These are phyloP conservation scores for Pseudochirops cupreus DNA, from an alignment of 2,797 vertebrate species.

Conservation along the genomic window DNA sequence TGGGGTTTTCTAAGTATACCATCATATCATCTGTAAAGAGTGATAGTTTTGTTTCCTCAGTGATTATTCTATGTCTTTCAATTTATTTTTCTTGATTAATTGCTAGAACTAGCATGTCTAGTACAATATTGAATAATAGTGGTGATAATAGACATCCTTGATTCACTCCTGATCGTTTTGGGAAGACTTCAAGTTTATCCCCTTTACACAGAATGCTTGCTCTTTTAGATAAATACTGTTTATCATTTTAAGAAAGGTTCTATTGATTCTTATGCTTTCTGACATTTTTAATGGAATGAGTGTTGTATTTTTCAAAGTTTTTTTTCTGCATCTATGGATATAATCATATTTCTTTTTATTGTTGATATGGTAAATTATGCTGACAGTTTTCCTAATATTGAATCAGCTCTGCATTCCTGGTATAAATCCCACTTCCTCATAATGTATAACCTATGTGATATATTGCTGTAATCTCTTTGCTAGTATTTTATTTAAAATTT, in stretches of 20 bases:
- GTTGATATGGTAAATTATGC: not conserved
- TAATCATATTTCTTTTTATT: too few relatives aligned
- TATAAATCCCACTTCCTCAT: not conserved
- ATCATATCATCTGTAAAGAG: too few relatives aligned
- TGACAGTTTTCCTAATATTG: not conserved
- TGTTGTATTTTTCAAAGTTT: not conserved
- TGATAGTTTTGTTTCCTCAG: too few relatives aligned
- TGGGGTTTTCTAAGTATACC: too few relatives aligned
- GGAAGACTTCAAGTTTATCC: not conserved
- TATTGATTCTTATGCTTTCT: not conserved
- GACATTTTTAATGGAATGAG: not conserved
- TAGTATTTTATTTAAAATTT: not conserved
- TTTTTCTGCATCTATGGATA: not conserved
- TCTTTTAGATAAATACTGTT: not conserved
- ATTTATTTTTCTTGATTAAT: too few relatives aligned
- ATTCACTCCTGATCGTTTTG: not conserved
- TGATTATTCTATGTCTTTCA: too few relatives aligned
- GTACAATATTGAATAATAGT: not conserved
- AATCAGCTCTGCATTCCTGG: not conserved
- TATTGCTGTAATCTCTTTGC: not conserved
- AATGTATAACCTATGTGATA: not conserved
- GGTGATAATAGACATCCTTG: not conserved
- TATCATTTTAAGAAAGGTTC: not conserved
- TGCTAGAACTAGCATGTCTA: too few relatives aligned
- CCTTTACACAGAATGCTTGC: not conserved